These are phyloP conservation scores for Rhabdophis nuchalis DNA, from an alignment of 2,797 vertebrate species.

Conservation along the genomic window DNA sequence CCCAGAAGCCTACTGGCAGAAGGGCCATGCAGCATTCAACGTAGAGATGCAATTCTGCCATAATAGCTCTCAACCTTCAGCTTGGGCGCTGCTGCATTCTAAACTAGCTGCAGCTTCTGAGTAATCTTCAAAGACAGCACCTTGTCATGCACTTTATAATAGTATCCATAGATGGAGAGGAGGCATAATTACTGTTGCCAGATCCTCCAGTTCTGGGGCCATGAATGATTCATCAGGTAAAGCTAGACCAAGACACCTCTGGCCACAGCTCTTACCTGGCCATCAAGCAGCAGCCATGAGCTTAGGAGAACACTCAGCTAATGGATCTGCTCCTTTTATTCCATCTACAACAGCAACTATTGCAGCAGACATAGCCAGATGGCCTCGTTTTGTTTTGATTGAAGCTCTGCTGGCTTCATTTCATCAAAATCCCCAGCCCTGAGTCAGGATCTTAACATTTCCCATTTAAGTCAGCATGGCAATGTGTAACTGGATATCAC, in stretches of 20 bases:
- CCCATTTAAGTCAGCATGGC: background rate
- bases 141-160: background rate
- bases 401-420: background rate
- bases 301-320: background rate
- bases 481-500: background rate
- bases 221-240: background rate
- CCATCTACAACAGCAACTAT: background rate
- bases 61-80: background rate
- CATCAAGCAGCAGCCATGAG: background rate
- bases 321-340: background rate
- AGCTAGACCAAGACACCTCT: background rate
- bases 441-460: background rate
- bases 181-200: background rate
- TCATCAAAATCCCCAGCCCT: background rate
- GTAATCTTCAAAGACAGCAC: background rate
- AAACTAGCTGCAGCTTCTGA: background rate
- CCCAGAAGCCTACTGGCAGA: background rate
- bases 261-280: background rate
- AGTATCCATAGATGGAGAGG: background rate
- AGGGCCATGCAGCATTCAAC: background rate
- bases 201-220: background rate
- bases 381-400: background rate
- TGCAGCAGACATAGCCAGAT: background rate
- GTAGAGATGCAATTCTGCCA: background rate
- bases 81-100: background rate